Evolutionary conservation across 2,888 invertebrate genomes (phyloP), one percentile per base, ranked within the genome.

Genomic region (Exephanes ischioxanthus): DNA sequence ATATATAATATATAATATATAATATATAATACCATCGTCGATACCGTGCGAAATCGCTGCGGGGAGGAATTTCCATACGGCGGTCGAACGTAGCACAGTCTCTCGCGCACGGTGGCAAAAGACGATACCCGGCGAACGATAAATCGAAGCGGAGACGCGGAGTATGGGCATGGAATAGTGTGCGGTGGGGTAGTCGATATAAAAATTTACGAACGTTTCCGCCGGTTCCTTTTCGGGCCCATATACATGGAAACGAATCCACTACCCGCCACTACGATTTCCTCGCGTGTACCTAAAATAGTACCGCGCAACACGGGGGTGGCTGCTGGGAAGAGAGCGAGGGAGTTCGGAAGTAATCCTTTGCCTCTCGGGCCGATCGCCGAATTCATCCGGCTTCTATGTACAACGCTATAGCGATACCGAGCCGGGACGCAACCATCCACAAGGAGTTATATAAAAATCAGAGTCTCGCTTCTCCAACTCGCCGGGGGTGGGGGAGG

Each of bases 121-220:
- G 16, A 67, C 37, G 73, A 37, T 71, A 22, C 9, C 41, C 70
- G 79, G 33, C 70, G 75, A 37, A 11, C 75, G 75, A 82, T 82
- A 79, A 85, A 85, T 85, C 78, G 75, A 55, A 79, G 48, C 48
- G 26, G 78, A 61, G 26, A 85, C 53, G 70, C 41, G 73, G 58
- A 80, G 55, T 48, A 51, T 11, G 16, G 22, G 75, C 48, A 68
- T 48, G 26, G 48, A 63, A 67, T 19, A 51, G 61, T 26, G 55
- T 68, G 61, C 30, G 72, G 67, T 61, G 1, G 72, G 33, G 63
- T 71, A 51, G 85, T 82, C 75, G 85, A 76, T 82, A 76, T 70
- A 82, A 82, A 85, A 85, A 85, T 85, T 79, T 76, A 81, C 81
- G 78, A 85, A 78, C 72, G 61, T 75, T 83, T 73, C 73, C 58